Evolutionary conservation across 2,888 invertebrate genomes (phyloP).

Genomic region (Leptopilina drosophilae): DNA sequence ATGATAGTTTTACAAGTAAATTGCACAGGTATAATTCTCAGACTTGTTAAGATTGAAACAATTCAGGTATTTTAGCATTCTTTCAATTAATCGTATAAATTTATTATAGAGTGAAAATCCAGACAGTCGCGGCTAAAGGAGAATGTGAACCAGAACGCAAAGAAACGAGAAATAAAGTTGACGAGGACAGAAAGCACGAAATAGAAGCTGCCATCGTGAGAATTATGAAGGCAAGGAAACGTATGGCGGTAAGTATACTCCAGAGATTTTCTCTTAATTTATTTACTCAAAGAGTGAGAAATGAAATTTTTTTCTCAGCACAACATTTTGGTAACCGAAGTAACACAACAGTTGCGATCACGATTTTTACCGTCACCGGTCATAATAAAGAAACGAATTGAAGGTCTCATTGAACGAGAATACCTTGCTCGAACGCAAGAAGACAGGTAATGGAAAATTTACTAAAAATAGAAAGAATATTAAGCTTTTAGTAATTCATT

Average conservation of each 20-base stretch:
- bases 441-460: constrained; percentile 82
- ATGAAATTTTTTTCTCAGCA: constrained; percentile 79
- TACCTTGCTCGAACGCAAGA: constrained; percentile 98
- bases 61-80: background rate
- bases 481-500: constrained; percentile 12
- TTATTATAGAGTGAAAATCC: constrained; percentile 89
- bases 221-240: constrained; percentile 99
- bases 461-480: background rate
- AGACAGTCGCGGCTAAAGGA: constrained; percentile 95
- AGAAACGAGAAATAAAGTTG: constrained; percentile 98
- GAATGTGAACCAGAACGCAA: constrained; percentile 99
- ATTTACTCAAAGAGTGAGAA: background rate
- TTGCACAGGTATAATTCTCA: constrained; percentile 85
- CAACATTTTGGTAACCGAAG: constrained; percentile 96
- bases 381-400: constrained; percentile 99
- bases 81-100: background rate
- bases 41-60: constrained; percentile 16
- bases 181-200: constrained; percentile 99
- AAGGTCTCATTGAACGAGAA: constrained; percentile 99
- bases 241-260: constrained; percentile 85
- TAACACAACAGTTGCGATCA: constrained; percentile 97
- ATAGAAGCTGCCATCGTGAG: constrained; percentile 99
- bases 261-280: constrained; percentile 19
- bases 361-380: constrained; percentile 98
- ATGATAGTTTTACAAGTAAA: constrained; percentile 98